These are phyloP conservation scores for Acleris holmiana DNA, from an alignment of 2,888 invertebrate genomes.

Conservation along the genomic window DNA sequence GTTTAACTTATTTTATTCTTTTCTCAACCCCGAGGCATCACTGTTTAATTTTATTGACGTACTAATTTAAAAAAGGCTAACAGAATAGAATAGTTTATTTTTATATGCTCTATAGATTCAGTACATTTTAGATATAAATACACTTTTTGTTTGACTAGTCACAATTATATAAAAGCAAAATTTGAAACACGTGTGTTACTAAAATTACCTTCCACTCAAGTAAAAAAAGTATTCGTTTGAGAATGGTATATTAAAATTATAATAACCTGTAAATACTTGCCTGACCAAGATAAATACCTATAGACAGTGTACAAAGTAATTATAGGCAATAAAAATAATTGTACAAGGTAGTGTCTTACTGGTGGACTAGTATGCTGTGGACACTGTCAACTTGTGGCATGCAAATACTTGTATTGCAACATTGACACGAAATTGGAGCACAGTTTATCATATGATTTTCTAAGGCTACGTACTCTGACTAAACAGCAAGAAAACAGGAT, in stretches of 20 bases:
- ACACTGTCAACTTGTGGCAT: conserved; percentile 28
- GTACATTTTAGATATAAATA: too few species aligned
- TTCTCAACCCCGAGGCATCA: too few species aligned
- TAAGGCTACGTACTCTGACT: too few species aligned
- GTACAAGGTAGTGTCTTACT: conserved; percentile 2
- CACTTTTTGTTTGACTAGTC: too few species aligned
- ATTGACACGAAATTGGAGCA: neutral
- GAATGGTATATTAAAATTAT: neutral
- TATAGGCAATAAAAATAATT: conserved; percentile 51
- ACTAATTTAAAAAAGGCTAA: too few species aligned
- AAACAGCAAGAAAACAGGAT: too few species aligned
- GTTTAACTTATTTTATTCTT: too few species aligned
- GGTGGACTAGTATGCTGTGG: conserved; percentile 7
- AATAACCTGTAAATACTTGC: conserved; percentile 4
- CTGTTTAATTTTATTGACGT: too few species aligned
- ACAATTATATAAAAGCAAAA: too few species aligned
- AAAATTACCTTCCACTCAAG: too few species aligned
- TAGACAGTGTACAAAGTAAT: conserved; percentile 42
- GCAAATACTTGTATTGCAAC: conserved; percentile 22
- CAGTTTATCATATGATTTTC: neutral
- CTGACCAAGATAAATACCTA: conserved; percentile 7
- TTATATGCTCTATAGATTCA: rapidly evolving
- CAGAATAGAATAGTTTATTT: too few species aligned
- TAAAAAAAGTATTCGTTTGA: neutral
- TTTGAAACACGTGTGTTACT: too few species aligned